Evolutionary conservation across 2,797 vertebrate genomes (phyloP), one percentile per base, ranked within the genome.

Genomic region (Astyanax mexicanus): DNA sequence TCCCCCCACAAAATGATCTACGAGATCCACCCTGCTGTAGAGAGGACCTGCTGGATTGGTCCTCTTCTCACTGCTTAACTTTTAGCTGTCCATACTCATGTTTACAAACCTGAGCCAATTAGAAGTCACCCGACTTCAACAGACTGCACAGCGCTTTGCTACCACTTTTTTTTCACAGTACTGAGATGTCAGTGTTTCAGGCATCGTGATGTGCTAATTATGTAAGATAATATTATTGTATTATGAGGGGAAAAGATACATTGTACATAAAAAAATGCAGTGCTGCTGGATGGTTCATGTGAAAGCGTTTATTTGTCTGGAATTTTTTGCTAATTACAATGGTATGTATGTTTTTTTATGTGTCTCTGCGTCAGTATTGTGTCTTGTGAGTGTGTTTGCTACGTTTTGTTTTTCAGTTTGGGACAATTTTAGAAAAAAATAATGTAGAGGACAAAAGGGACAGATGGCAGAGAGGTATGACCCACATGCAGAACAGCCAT

Each of bases 231-330:
- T 78, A 79, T 87, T 85, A 81, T 81, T 81, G 84, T 85, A 76
- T 85, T 47, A 37, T n/a, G n/a, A n/a, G 55, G 49, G 66, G 61
- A 32, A 25, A 74, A 42, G 13, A 73, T 85, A 78, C 77, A n/a
- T 47, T 92, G 89, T 90, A 91, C 67, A 92, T 88, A 90, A 78
- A 83, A 80, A 83, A 81, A 70, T 86, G 80, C 87, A 84, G 88
- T 86, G 88, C 85, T 89, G 86, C 84, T 83, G 84, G 84, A 82
- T 55, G 74, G 81, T 78, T 74, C 66, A 79, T 80, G 84, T 87
- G 72, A 80, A 80, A 81, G 79, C 77, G 15, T 73, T 77, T 72
- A 49, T 57, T 75, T 54, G 54, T 75, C 75, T 70, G 74, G 73
- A 81, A 74, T 70, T 21, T 84, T 74, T 83, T 85, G 80, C 84